Evolutionary conservation across 2,797 vertebrate species (phyloP), one percentile per base, ranked within the genome.

Genomic region (Hydrolagus colliei): DNA sequence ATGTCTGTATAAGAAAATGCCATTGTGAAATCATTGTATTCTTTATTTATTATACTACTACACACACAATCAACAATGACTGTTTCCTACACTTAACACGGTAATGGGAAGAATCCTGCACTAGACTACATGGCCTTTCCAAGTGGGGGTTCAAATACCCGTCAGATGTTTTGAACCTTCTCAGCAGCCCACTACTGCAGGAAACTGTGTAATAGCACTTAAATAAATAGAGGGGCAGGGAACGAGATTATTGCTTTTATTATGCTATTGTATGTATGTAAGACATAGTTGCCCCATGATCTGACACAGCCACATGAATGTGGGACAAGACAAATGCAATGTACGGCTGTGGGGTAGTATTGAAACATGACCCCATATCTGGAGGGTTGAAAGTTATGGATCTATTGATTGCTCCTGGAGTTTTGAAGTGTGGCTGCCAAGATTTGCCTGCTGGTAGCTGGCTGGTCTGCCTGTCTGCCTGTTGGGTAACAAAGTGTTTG

Each of bases 221-320:
- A 93, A 91, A 93, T 92, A 91, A 92, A 95, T 94, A 94, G 97
- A 97, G 95, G 93, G 92, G 90, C 94, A 91, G 95, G 93, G 95
- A 93, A 93, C 95, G 96, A 95, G 96, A 96, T 97, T 95, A 96
- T 95, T 96, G 94, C 92, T 93, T 92, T 93, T 95, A 96, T 98
- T 98, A 96, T 96, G 95, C 95, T 94, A 93, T 98, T 98, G 95
- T 93, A 89, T 91, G 91, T 91, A 90, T 89, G 93, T 87, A 93
- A 94, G 94, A 94, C 93, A 89, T 90, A 91, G 90, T 92, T 89
- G 13, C 91, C 91, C 91, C 85, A 16, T 85, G 91, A 92, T 92
- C 79, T 92, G 92, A 94, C 94, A 95, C 91, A 89, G 89, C 88
- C 88, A 89, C 90, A 88, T 95, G 93, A 95, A 93, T 94, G 93